A percentile compares a stretch with the other conserved stretches of the same genome.
Evolutionary conservation across 2,797 vertebrate species (phyloP).

Genomic region (Dromococcyx pavoninus): DNA sequence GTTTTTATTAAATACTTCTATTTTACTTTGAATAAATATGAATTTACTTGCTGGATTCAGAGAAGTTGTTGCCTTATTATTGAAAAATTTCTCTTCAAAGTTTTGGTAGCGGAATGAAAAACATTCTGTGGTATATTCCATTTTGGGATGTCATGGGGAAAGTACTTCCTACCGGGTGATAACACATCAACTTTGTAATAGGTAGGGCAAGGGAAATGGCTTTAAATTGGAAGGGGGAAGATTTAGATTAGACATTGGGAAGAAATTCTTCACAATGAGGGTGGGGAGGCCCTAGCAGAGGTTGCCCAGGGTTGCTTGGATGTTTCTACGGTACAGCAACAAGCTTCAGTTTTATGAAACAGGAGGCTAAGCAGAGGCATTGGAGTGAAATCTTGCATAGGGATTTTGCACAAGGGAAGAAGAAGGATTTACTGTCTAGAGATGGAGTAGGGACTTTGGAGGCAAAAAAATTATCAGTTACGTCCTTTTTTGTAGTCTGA

Average conservation of each 20-base stretch:
- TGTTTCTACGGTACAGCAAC: neutral
- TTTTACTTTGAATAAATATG: neutral
- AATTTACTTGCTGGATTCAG: neutral
- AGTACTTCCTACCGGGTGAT: neutral
- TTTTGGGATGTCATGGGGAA: neutral
- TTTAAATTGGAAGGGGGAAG: too few relatives aligned
- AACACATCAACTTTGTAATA: neutral
- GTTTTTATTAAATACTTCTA: neutral
- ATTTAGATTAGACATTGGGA: too few relatives aligned
- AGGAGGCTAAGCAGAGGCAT: neutral
- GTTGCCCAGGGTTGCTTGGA: neutral
- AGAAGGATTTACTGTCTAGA: neutral
- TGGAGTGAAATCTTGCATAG: neutral
- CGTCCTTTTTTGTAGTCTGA: neutral
- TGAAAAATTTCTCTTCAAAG: neutral
- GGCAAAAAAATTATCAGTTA: neutral
- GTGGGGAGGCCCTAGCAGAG: too few relatives aligned
- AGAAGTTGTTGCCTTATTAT: neutral
- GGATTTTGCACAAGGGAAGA: neutral
- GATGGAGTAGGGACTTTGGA: neutral
- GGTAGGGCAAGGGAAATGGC: neutral
- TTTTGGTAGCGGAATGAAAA: neutral
- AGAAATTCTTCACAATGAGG: too few relatives aligned
- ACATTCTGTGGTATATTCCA: accelerated
- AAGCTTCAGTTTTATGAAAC: neutral